These are phyloP conservation scores for Montipora foliosa DNA, from an alignment of 64 coral and sea anemone species.

Conservation along the genomic window DNA sequence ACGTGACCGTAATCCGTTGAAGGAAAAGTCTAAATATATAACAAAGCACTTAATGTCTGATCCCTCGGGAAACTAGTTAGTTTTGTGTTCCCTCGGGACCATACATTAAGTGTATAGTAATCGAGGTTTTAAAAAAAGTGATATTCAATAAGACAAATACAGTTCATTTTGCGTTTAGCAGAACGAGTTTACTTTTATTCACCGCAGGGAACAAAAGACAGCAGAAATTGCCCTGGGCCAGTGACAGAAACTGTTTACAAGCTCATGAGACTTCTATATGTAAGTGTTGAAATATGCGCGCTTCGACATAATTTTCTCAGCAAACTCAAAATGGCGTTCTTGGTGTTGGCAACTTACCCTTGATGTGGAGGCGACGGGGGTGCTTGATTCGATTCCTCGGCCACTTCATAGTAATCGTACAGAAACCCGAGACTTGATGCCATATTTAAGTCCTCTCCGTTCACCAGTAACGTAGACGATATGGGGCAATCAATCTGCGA, in stretches of 20 bases:
- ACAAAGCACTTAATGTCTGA: no score
- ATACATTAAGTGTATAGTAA: no score
- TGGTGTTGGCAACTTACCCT: constrained; percentile 56
- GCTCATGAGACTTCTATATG: neutral
- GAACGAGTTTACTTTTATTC: neutral
- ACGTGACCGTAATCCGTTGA: no score
- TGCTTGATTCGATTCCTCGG: constrained; percentile 84
- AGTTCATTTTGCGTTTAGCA: neutral
- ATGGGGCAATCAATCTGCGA: constrained; percentile 79
- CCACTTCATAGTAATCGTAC: constrained; percentile 94
- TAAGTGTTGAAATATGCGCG: neutral
- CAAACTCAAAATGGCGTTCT: constrained; percentile 6
- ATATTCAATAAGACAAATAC: constrained; percentile 21
- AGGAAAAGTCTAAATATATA: no score
- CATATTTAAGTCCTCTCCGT: constrained; percentile 93
- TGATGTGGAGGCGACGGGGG: constrained; percentile 79
- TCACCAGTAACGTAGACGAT: constrained; percentile 76
- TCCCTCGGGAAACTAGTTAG: no score
- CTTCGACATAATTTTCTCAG: neutral
- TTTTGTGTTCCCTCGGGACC: no score
- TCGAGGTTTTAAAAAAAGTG: no score
- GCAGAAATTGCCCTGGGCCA: neutral
- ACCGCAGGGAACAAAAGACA: neutral
- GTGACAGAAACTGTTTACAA: neutral
- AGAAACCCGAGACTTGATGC: constrained; percentile 85